Evolutionary conservation across 2,113 vertebrate genomes (phyloP).

Genomic region (Scomber colias): DNA sequence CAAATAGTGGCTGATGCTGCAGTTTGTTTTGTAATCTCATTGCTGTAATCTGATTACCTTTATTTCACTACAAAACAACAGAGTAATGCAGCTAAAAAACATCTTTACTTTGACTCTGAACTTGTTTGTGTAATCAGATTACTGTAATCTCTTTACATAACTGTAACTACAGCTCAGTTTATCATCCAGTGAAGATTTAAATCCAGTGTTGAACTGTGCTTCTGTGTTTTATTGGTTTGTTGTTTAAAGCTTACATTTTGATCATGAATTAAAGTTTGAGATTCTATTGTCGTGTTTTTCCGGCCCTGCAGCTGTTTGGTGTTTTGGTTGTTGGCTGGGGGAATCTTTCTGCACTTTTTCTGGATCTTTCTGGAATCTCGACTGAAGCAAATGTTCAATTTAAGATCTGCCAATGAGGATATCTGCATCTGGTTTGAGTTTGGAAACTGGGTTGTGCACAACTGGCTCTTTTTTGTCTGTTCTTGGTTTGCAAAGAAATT

Average conservation of each 20-base stretch:
- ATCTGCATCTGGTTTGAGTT: background rate
- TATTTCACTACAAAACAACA: background rate
- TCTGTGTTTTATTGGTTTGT: no score
- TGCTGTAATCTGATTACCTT: background rate
- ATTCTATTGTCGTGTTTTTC: background rate
- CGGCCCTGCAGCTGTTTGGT: no score
- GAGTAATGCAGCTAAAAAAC: background rate
- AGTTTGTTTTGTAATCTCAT: slow-evolving; percentile 13
- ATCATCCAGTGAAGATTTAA: no score
- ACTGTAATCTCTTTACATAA: background rate
- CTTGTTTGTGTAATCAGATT: no score
- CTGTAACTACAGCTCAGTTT: background rate
- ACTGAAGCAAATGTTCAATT: background rate
- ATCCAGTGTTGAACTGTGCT: no score
- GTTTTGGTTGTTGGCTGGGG: background rate
- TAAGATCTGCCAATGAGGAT: background rate
- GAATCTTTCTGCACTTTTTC: background rate
- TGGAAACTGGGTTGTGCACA: background rate
- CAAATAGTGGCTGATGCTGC: background rate
- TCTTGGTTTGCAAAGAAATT: background rate
- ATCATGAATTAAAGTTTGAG: no score
- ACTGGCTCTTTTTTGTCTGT: background rate
- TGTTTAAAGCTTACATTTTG: background rate
- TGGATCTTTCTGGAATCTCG: background rate
- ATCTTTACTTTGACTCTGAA: background rate